phyloP scores from a whole-genome alignment of 1,140 invertebrate species.

The Liolophura sinensis region DNA sequence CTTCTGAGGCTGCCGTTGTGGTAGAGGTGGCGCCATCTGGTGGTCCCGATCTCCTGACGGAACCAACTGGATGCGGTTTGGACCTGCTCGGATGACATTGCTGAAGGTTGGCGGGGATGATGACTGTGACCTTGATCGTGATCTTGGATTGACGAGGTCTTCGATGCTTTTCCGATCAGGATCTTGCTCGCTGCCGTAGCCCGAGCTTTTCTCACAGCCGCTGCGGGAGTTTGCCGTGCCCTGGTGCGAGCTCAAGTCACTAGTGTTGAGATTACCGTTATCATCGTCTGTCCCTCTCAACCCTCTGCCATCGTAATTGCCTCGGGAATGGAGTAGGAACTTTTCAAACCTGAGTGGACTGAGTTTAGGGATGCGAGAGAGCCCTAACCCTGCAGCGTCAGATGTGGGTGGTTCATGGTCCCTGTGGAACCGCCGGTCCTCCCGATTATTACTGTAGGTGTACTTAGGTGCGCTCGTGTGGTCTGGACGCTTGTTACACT shows the following conservation, averaged over 20 bases:
- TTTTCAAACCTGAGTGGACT: too few species aligned
- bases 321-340: too few species aligned
- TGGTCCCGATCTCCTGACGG: constrained; percentile 33
- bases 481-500: too few species aligned
- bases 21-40: constrained; percentile 18
- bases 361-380: too few species aligned
- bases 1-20: constrained; percentile 4
- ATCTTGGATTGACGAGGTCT: constrained; percentile 20
- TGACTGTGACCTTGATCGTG: constrained; percentile 40
- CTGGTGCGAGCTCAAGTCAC: constrained; percentile 36
- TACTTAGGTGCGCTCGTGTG: too few species aligned
- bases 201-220: constrained; percentile 48
- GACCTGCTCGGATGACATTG: constrained; percentile 49
- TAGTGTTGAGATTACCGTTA: constrained; percentile 1
- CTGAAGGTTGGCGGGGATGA: constrained; percentile 45
- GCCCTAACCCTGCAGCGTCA: neutral
- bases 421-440: neutral
- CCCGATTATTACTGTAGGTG: neutral
- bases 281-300: too few species aligned
- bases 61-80: constrained; percentile 52
- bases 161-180: constrained; percentile 44
- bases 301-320: too few species aligned
- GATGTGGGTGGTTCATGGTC: neutral
- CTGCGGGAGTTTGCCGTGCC: constrained; percentile 42
- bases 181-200: constrained; percentile 53